phyloP scores from a whole-genome alignment of 2,888 invertebrate species.

The Aelia acuminata region DNA sequence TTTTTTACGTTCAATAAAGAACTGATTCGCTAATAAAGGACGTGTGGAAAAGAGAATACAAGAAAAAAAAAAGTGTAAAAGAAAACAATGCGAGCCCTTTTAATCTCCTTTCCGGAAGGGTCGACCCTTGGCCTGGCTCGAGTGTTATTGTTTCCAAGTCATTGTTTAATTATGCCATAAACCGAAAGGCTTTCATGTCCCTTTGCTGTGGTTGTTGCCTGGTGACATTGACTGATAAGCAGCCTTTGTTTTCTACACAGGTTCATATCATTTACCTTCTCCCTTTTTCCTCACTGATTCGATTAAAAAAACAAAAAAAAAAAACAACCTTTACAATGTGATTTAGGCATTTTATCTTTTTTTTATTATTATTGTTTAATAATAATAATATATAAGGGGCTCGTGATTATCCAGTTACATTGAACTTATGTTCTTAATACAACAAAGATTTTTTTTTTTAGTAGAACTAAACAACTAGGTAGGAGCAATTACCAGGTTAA shows the following conservation, averaged over 20 bases:
- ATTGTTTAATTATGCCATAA: slow-evolving; percentile 17
- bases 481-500: too few species aligned
- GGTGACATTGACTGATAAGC: neutral
- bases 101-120: slow-evolving; percentile 6
- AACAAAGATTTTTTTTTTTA: too few species aligned
- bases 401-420: too few species aligned
- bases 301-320: neutral
- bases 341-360: neutral
- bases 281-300: neutral
- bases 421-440: too few species aligned
- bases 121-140: neutral
- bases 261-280: neutral
- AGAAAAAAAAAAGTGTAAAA: neutral
- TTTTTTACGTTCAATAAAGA: neutral
- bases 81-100: neutral
- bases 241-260: neutral
- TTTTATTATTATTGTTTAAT: too few species aligned
- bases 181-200: neutral
- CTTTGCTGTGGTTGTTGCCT: neutral
- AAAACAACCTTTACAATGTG: neutral
- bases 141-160: slow-evolving; percentile 4
- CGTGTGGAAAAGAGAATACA: neutral
- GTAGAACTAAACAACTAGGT: too few species aligned
- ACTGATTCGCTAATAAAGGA: neutral
- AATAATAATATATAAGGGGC: too few species aligned